Percentiles rank a stretch among this genome's conserved stretches.
Conservation (phyloP, 2,797 vertebrate genomes). For the Glossophaga mutica region DNA sequence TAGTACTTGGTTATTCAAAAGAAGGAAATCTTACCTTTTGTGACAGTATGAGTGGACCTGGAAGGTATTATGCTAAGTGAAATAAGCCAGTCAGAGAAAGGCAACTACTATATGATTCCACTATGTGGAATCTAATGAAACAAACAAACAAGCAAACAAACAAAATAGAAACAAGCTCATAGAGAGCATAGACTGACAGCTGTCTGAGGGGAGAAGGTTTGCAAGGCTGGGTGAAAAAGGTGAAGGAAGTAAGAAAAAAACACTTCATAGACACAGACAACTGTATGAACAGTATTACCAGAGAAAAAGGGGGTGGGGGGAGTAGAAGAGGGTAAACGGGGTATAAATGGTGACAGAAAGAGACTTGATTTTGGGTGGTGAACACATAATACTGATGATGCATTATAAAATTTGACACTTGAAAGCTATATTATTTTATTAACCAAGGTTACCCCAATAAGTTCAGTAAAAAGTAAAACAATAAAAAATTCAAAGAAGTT, state of each 20-base stretch:
- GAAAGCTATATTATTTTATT: neutral
- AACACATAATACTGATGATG: neutral
- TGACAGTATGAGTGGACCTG: neutral
- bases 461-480: neutral
- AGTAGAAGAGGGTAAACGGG: neutral
- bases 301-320: neutral
- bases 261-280: neutral
- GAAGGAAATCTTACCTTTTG: neutral
- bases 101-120: neutral
- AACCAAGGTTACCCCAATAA: neutral
- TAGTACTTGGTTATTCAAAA: neutral
- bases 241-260: neutral
- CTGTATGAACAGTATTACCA: neutral
- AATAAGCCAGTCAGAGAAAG: neutral
- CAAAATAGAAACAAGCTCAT: neutral
- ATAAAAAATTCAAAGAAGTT: neutral
- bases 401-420: neutral
- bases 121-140: neutral
- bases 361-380: neutral
- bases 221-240: neutral
- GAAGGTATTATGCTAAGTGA: neutral
- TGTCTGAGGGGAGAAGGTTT: neutral
- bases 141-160: neutral
- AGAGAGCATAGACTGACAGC: neutral
- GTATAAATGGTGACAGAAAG: neutral